phyloP scores from a whole-genome alignment of 2,113 vertebrate genomes.

The Sialia sialis region DNA sequence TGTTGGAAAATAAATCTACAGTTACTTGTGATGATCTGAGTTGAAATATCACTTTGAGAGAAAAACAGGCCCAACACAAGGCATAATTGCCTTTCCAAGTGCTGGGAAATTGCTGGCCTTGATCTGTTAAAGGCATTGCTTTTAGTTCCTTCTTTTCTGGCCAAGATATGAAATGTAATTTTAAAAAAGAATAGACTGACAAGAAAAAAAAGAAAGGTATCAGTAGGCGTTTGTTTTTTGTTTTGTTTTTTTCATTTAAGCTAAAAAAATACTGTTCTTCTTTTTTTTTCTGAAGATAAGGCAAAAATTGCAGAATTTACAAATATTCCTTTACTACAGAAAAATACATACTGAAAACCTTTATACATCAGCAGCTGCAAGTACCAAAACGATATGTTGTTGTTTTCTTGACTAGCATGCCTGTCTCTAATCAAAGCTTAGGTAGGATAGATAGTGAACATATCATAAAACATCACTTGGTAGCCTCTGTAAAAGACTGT shows the following conservation, averaged over 20 bases:
- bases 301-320: not conserved
- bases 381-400: not conserved
- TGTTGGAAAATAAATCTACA: not conserved
- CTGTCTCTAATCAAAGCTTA: not conserved
- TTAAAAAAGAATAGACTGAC: not conserved
- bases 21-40: not conserved
- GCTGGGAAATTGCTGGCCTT: not conserved
- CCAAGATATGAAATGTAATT: not conserved
- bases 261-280: not conserved
- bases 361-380: not conserved
- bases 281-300: not conserved
- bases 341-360: not conserved
- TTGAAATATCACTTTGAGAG: not conserved
- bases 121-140: not conserved
- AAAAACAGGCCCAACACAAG: not conserved
- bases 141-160: not conserved
- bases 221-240: too few species aligned
- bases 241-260: not conserved
- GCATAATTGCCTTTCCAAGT: not conserved
- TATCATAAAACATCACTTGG: not conserved
- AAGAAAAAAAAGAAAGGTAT: not conserved
- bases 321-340: not conserved
- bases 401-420: not conserved
- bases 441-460: not conserved
- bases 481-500: not conserved